Conservation (phyloP, 2,888 invertebrate species). For the Calameuta pallipes region DNA sequence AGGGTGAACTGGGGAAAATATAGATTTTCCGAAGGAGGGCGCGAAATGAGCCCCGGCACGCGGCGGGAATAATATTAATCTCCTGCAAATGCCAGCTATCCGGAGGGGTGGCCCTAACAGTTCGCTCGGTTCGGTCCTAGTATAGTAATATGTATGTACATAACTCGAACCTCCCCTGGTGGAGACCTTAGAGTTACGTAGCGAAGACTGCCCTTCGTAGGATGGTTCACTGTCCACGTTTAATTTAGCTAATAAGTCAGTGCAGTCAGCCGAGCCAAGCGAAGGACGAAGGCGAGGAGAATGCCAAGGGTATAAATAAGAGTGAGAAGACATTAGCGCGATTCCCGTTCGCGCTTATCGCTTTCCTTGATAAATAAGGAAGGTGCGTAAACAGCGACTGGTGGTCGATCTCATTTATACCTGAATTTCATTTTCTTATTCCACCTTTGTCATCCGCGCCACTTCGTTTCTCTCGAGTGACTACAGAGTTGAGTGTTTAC, state of each 20-base stretch:
- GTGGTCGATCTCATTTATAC: neutral
- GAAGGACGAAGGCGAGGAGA: neutral
- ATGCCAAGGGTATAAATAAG: neutral
- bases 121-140: neutral
- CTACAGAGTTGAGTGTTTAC: neutral
- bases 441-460: neutral
- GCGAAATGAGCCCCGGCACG: constrained; percentile 33
- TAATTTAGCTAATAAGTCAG: constrained; percentile 14
- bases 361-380: neutral
- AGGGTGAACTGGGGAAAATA: constrained; percentile 27
- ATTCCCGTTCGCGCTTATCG: neutral
- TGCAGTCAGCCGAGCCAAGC: neutral
- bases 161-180: neutral
- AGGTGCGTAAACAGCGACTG: neutral
- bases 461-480: neutral
- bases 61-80: constrained; percentile 40
- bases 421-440: neutral
- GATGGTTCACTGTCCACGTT: constrained; percentile 11
- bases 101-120: constrained; percentile 8
- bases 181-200: neutral
- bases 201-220: neutral
- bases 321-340: neutral
- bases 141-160: neutral
- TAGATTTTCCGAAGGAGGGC: constrained; percentile 37
- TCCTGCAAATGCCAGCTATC: constrained; percentile 19